These are phyloP conservation scores for Scophthalmus maximus DNA, from an alignment of 2,113 vertebrate genomes.

Conservation along the genomic window DNA sequence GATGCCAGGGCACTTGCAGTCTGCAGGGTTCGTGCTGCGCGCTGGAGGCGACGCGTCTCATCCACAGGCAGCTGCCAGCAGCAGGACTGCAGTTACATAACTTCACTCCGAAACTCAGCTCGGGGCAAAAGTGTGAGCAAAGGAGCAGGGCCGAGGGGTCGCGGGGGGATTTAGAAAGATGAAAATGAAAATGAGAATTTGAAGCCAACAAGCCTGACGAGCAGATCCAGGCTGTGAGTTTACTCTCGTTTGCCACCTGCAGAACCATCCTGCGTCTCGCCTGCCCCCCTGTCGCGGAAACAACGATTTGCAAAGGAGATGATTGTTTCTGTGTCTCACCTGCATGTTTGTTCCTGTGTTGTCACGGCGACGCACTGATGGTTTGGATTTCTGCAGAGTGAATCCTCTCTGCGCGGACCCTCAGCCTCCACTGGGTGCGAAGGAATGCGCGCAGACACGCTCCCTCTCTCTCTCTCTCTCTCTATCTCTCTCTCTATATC, in stretches of 20 bases:
- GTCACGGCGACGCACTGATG: constrained; percentile 29
- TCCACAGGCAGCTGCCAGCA: constrained; percentile 32
- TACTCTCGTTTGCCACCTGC: constrained; percentile 14
- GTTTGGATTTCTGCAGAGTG: constrained; percentile 17
- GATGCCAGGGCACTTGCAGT: constrained; percentile 59
- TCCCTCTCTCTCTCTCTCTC: neutral
- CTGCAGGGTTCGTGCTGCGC: constrained; percentile 35
- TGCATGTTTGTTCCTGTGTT: constrained; percentile 72
- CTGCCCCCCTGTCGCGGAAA: neutral
- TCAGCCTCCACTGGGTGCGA: constrained; percentile 64
- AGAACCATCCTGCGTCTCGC: neutral
- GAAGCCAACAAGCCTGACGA: constrained; percentile 31
- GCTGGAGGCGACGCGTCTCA: constrained; percentile 37
- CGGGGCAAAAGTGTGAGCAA: constrained; percentile 14
- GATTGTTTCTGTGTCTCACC: constrained; percentile 46
- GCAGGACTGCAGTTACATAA: constrained; percentile 67
- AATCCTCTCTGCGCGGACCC: constrained; percentile 55
- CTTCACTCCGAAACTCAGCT: constrained; percentile 68
- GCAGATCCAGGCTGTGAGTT: neutral
- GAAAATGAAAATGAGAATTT: neutral
- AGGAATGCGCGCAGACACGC: constrained; percentile 56
- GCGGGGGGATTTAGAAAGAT: neutral
- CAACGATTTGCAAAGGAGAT: accelerated
- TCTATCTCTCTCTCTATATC: neutral
- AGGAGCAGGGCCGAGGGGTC: neutral